phyloP scores from a whole-genome alignment of 1,140 invertebrate genomes.

The Panonychus citri region DNA sequence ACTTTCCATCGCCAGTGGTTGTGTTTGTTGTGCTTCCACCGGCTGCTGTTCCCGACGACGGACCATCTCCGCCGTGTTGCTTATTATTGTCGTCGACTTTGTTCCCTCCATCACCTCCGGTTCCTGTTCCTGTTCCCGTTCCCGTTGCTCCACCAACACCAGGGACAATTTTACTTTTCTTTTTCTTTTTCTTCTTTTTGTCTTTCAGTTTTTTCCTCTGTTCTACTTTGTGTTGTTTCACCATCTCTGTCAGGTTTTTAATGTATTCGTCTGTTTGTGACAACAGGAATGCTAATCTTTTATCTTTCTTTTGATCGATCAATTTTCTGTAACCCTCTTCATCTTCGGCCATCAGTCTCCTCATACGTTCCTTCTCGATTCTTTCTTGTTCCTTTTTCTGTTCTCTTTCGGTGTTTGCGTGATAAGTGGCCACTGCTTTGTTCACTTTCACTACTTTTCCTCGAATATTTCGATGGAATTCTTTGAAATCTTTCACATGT shows the following conservation, averaged over 20 bases:
- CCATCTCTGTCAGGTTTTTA: conserved; percentile 81
- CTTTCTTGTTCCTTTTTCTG: conserved; percentile 97
- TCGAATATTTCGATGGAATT: conserved; percentile 71
- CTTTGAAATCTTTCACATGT: conserved; percentile 92
- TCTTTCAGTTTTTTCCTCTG: conserved; percentile 59
- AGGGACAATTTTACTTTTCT: conserved; percentile 40
- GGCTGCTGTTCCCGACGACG: conserved; percentile 29
- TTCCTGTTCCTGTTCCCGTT: conserved; percentile 15
- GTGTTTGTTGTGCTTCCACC: conserved; percentile 5
- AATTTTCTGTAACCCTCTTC: conserved; percentile 79
- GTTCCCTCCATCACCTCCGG: background rate
- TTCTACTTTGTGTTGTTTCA: conserved; percentile 75
- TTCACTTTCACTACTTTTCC: conserved; percentile 67
- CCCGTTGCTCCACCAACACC: conserved; percentile 3
- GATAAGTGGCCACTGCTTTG: conserved; percentile 83
- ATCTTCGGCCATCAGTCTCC: conserved; percentile 85
- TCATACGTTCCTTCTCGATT: conserved; percentile 95
- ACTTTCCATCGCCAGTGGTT: too few relatives aligned
- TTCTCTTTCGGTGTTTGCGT: conserved; percentile 91
- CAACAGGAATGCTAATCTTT: conserved; percentile 82
- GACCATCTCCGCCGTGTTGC: background rate
- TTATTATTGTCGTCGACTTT: background rate
- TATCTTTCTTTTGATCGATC: conserved; percentile 99
- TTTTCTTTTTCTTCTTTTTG: conserved; percentile 44
- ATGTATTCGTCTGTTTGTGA: conserved; percentile 98